A percentile compares a stretch with the other conserved stretches of the same genome.
These are phyloP conservation scores for Rhagophthalmus giganteus DNA, from an alignment of 2,888 invertebrate genomes.

Conservation along the genomic window DNA sequence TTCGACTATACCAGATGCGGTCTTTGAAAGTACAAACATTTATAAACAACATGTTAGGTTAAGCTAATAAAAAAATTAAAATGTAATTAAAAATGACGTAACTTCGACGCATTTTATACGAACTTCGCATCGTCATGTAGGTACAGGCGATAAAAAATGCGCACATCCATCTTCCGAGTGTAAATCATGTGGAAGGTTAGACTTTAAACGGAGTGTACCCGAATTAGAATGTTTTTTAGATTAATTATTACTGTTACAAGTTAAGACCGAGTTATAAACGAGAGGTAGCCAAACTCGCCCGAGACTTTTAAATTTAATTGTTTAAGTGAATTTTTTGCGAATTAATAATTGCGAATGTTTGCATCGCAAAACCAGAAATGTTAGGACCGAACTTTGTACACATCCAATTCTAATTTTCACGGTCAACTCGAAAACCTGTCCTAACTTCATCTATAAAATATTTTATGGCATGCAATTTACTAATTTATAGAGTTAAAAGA, in stretches of 20 bases:
- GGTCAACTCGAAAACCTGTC: slow-evolving; percentile 29
- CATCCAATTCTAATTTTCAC: slow-evolving; percentile 26
- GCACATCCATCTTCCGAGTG: slow-evolving; percentile 15
- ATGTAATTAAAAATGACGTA: slow-evolving; percentile 33
- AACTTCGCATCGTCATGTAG: slow-evolving; percentile 28
- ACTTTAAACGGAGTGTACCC: slow-evolving; percentile 18
- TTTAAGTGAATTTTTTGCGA: too few relatives aligned
- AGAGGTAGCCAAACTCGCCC: background rate
- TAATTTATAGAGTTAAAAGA: slow-evolving; percentile 22
- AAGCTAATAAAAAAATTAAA: slow-evolving; percentile 31
- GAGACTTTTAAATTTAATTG: too few relatives aligned
- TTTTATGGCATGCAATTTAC: slow-evolving; percentile 29
- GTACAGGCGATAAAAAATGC: slow-evolving; percentile 17
- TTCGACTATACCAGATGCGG: slow-evolving; percentile 2
- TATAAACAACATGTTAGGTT: slow-evolving; percentile 18
- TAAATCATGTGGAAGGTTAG: background rate
- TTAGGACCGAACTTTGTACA: slow-evolving; percentile 24
- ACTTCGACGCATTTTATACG: slow-evolving; percentile 27
- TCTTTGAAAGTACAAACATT: slow-evolving; percentile 10
- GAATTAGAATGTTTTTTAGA: slow-evolving; percentile 31
- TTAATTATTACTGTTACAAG: slow-evolving; percentile 22
- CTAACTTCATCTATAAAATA: slow-evolving; percentile 28
- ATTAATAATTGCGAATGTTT: too few relatives aligned
- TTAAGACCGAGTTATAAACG: slow-evolving; percentile 1
- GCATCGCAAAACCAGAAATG: slow-evolving; percentile 17